A percentile compares a stretch with the other conserved stretches of the same genome.
Conservation (phyloP, 2,797 vertebrate species). For the Hapalemur alaotrensis region DNA sequence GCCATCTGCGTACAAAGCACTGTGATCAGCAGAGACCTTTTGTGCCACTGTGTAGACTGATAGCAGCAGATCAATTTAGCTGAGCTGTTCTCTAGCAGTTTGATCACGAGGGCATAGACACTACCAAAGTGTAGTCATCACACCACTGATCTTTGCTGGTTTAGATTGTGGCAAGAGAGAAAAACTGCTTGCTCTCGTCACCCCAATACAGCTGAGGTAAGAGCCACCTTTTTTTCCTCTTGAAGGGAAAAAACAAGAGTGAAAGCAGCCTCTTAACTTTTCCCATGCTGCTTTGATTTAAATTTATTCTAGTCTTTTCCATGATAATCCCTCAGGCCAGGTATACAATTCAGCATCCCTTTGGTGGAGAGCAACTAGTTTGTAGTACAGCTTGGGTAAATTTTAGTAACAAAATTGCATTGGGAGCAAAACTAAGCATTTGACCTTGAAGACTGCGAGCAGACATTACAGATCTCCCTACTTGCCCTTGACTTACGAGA, state of each 20-base stretch:
- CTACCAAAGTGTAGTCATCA: slow-evolving; percentile 18
- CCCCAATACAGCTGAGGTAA: slow-evolving; percentile 45
- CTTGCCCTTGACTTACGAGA: slow-evolving; percentile 58
- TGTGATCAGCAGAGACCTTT: slow-evolving; percentile 52
- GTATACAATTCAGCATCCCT: neutral
- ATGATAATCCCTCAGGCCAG: neutral
- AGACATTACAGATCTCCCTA: slow-evolving; percentile 40
- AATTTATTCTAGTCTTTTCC: neutral
- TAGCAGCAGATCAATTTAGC: slow-evolving; percentile 40
- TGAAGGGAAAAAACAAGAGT: neutral
- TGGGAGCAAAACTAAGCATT: slow-evolving; percentile 17
- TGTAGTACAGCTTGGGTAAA: neutral
- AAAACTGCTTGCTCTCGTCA: slow-evolving; percentile 41
- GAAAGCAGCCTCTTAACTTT: slow-evolving; percentile 9
- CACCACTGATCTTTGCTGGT: slow-evolving; percentile 1
- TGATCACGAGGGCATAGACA: slow-evolving; percentile 41
- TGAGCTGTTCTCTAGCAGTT: slow-evolving; percentile 56
- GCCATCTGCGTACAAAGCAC: slow-evolving; percentile 13
- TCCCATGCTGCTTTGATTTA: neutral
- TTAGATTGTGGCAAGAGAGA: slow-evolving; percentile 49
- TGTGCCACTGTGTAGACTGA: neutral
- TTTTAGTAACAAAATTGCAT: slow-evolving; percentile 20
- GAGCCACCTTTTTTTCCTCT: slow-evolving; percentile 22
- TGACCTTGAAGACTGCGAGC: slow-evolving; percentile 67
- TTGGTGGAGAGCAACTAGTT: neutral